A percentile compares a stretch with the other conserved stretches of the same genome.
Evolutionary conservation across 2,888 invertebrate genomes (phyloP).

Genomic region (Steromphala cineraria): DNA sequence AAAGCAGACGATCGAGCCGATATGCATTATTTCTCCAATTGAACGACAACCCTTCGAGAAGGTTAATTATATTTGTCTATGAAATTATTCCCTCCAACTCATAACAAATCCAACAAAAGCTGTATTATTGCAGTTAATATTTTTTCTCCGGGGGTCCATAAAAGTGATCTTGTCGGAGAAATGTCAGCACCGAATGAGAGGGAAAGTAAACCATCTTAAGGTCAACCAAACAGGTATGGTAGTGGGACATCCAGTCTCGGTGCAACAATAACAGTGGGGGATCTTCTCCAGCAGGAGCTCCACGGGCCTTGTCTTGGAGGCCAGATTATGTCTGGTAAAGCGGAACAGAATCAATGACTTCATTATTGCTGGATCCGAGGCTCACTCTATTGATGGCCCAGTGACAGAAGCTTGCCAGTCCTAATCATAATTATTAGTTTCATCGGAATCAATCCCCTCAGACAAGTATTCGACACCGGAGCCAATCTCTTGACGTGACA

Average conservation of each 20-base stretch:
- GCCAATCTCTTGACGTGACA: too few species aligned
- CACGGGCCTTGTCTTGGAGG: background rate
- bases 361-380: background rate
- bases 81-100: too few species aligned
- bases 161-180: too few species aligned
- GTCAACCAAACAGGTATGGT: background rate
- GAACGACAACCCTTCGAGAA: too few species aligned
- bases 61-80: too few species aligned
- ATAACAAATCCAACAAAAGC: too few species aligned
- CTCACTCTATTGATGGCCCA: background rate
- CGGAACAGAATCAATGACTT: background rate
- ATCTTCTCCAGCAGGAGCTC: background rate
- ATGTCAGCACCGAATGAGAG: too few species aligned
- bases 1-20: too few species aligned
- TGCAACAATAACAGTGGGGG: background rate
- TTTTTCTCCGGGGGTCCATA: too few species aligned
- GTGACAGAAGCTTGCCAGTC: background rate
- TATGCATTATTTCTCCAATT: too few species aligned
- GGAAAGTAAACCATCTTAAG: background rate
- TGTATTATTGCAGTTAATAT: too few species aligned
- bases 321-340: background rate
- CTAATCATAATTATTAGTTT: background rate
- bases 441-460: background rate
- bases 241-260: background rate
- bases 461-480: background rate